Conservation (phyloP, 2,797 vertebrate species). For the Betta splendens region DNA sequence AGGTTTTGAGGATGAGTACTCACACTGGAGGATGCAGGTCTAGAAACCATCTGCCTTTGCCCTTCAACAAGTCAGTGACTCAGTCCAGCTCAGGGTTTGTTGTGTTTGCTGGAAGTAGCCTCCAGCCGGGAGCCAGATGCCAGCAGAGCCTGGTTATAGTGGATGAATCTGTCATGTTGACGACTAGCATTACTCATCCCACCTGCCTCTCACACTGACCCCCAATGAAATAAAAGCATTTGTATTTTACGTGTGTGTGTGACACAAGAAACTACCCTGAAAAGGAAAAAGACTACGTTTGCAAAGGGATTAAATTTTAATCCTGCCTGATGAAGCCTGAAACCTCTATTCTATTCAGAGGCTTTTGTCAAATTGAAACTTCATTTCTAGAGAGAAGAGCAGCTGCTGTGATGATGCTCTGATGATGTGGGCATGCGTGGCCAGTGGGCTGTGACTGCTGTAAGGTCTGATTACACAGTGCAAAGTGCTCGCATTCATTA, state of each 20-base stretch:
- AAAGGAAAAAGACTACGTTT: slow-evolving; percentile 15
- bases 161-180: not conserved
- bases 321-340: slow-evolving; percentile 40
- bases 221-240: not conserved
- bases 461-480: slow-evolving; percentile 16
- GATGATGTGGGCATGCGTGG: slow-evolving; percentile 13
- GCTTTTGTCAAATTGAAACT: slow-evolving; percentile 45
- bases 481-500: slow-evolving; percentile 25
- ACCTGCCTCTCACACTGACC: not conserved
- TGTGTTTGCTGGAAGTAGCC: not conserved
- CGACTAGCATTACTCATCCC: not conserved
- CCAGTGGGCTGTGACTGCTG: slow-evolving; percentile 17
- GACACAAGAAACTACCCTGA: slow-evolving; percentile 6
- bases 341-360: slow-evolving; percentile 37
- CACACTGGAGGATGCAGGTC: slow-evolving; percentile 19
- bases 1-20: too few species aligned
- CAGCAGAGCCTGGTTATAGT: not conserved
- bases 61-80: slow-evolving; percentile 11
- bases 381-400: slow-evolving; percentile 26
- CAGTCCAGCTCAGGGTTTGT: not conserved
- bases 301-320: slow-evolving; percentile 32
- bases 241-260: not conserved
- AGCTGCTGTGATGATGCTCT: slow-evolving; percentile 49
- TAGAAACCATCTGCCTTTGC: slow-evolving; percentile 14
- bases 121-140: slow-evolving; percentile 34